Evolutionary conservation across 2,888 invertebrate species (phyloP).

Genomic region (Melieria omissa): DNA sequence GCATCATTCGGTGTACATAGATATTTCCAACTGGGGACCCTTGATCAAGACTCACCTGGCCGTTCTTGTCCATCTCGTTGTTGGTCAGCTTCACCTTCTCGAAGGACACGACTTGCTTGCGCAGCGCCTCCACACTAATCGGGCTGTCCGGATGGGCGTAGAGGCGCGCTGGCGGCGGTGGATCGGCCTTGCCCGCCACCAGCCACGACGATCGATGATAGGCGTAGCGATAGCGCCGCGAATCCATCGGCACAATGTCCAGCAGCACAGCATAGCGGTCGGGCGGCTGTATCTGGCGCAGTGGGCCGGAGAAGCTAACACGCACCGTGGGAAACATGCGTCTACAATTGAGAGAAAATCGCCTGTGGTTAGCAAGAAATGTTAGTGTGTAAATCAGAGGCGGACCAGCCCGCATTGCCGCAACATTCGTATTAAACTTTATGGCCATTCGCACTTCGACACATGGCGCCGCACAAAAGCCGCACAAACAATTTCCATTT

Average conservation of each 20-base stretch:
- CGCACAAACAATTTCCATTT: slow-evolving; percentile 36
- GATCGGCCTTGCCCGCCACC: slow-evolving; percentile 98
- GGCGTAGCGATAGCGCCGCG: slow-evolving; percentile 95
- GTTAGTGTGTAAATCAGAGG: too few species aligned
- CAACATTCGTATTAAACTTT: too few species aligned
- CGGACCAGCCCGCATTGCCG: too few species aligned
- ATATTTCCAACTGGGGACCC: not conserved
- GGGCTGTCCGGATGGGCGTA: slow-evolving; percentile 98
- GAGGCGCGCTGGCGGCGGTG: slow-evolving; percentile 90
- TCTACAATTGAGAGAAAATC: slow-evolving; percentile 69
- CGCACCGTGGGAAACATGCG: slow-evolving; percentile 98
- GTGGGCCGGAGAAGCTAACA: slow-evolving; percentile 85
- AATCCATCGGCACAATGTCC: slow-evolving; percentile 97
- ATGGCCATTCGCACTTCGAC: slow-evolving; percentile 9
- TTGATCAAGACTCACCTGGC: slow-evolving; percentile 78
- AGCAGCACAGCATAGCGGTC: slow-evolving; percentile 92
- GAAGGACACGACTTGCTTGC: slow-evolving; percentile 96
- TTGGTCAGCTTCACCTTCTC: slow-evolving; percentile 99
- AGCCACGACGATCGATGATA: slow-evolving; percentile 99
- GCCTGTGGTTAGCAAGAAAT: too few species aligned
- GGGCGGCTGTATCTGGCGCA: slow-evolving; percentile 75
- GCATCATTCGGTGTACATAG: too few species aligned
- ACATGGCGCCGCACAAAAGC: slow-evolving; percentile 7
- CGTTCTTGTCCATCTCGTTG: slow-evolving; percentile 96
- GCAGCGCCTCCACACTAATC: slow-evolving; percentile 92